Percentiles rank a stretch among this genome's conserved stretches.
These are phyloP conservation scores for Aradophagus sp. DNA, from an alignment of 1,140 invertebrate genomes.

Conservation along the genomic window DNA sequence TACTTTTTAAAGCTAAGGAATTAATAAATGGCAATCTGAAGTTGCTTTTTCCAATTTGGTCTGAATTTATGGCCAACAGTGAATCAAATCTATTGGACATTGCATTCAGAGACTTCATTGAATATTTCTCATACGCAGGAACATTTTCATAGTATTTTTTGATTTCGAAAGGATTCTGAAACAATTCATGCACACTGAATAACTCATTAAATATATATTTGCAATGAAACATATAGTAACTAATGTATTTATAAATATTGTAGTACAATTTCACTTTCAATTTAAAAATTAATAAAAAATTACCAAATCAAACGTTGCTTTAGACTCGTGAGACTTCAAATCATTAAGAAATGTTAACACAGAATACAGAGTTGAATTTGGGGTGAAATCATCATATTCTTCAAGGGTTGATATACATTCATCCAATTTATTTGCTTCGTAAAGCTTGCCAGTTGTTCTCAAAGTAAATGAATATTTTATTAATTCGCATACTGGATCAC, in stretches of 20 bases:
- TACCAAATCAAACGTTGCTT: conserved; percentile 55
- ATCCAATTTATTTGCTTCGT: conserved; percentile 62
- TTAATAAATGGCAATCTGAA: conserved; percentile 21
- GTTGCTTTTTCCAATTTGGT: conserved; percentile 12
- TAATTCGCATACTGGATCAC: conserved; percentile 66
- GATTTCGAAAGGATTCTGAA: conserved; percentile 66
- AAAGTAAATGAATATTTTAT: conserved; percentile 66
- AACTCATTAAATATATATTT: not conserved
- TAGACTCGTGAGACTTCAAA: conserved; percentile 60
- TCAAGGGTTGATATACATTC: conserved; percentile 56
- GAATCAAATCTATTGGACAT: conserved; percentile 65
- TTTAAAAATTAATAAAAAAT: no score
- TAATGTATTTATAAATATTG: not conserved
- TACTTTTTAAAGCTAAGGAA: conserved; percentile 3
- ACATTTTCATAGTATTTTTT: conserved; percentile 59
- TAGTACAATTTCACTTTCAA: not conserved
- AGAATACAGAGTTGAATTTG: conserved; percentile 43
- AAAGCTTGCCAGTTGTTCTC: conserved; percentile 42
- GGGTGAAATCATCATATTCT: conserved; percentile 6
- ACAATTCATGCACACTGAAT: conserved; percentile 11
- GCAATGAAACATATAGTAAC: conserved; percentile 10
- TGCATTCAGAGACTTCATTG: conserved; percentile 61
- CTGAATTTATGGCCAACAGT: conserved; percentile 41
- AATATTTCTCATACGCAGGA: conserved; percentile 65
- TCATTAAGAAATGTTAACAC: conserved; percentile 61